Conservation (phyloP, 2,888 invertebrate species). For the Heteromyza rotundicornis region DNA sequence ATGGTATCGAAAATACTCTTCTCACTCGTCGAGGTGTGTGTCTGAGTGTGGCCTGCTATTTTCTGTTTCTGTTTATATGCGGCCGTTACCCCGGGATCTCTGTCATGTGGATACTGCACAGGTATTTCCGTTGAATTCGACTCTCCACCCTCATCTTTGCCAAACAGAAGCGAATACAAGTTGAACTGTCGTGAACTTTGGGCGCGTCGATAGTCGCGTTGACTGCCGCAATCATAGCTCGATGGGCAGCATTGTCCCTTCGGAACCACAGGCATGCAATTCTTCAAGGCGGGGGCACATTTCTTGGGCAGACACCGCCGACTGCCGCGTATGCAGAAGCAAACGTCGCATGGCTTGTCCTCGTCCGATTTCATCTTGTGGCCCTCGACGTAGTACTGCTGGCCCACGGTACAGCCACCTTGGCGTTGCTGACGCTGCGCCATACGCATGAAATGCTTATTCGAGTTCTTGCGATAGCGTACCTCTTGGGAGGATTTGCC, state of each 20-base stretch:
- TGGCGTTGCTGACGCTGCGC: conserved; percentile 56
- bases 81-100: conserved; percentile 36
- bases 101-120: conserved; percentile 49
- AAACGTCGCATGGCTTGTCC: conserved; percentile 71
- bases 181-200: conserved; percentile 57
- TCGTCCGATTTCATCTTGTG: conserved; percentile 68
- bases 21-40: conserved; percentile 38
- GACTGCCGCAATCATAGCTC: conserved; percentile 78
- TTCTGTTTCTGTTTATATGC: not conserved
- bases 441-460: conserved; percentile 58
- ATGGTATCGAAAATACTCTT: conserved; percentile 58
- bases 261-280: conserved; percentile 77
- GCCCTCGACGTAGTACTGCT: conserved; percentile 72
- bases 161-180: conserved; percentile 57
- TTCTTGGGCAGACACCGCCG: conserved; percentile 77
- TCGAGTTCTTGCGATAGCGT: conserved; percentile 53
- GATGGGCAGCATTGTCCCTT: conserved; percentile 84
- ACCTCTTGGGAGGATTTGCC: conserved; percentile 57
- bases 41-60: conserved; percentile 28
- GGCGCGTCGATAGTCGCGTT: conserved; percentile 58
- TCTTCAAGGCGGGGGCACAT: conserved; percentile 77
- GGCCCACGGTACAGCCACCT: conserved; percentile 68
- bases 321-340: conserved; percentile 78
- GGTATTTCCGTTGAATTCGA: conserved; percentile 38
- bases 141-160: conserved; percentile 43